These are phyloP conservation scores for Parnassius mnemosyne DNA, from an alignment of 2,888 invertebrate genomes.

Conservation along the genomic window DNA sequence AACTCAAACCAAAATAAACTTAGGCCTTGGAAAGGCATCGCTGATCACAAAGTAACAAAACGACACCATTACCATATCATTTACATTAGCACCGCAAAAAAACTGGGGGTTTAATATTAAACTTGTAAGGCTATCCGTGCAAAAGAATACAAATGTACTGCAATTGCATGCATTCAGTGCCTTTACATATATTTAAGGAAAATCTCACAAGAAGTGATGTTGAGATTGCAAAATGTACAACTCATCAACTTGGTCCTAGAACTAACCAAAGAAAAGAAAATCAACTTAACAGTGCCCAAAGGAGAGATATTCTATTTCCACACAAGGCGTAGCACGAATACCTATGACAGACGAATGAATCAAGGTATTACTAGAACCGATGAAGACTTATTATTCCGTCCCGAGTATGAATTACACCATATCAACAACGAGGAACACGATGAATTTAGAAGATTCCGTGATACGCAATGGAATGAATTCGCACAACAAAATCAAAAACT, in stretches of 20 bases:
- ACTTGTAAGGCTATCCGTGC: constrained; percentile 26
- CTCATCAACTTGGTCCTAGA: constrained; percentile 13
- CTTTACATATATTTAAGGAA: constrained; percentile 24
- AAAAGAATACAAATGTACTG: constrained; percentile 22
- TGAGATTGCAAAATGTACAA: constrained; percentile 3
- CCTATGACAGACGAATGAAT: background rate
- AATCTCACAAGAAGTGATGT: constrained; percentile 25
- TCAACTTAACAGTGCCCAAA: background rate
- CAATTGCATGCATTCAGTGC: too few species aligned
- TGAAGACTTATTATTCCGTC: too few species aligned
- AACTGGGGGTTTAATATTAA: constrained; percentile 25
- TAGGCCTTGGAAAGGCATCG: constrained; percentile 11
- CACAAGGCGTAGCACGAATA: background rate
- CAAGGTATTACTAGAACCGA: background rate
- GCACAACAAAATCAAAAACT: constrained; percentile 19
- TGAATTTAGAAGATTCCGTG: too few species aligned
- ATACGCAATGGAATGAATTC: too few species aligned
- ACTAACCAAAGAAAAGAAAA: background rate
- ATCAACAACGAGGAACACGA: background rate
- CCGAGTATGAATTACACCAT: background rate
- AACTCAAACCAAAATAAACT: constrained; percentile 10
- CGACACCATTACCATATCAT: too few species aligned
- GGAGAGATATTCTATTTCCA: too few species aligned
- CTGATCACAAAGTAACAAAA: background rate
- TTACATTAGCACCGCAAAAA: background rate